Conservation (phyloP, 2,113 vertebrate genomes). For the Muscicapa adusta region DNA sequence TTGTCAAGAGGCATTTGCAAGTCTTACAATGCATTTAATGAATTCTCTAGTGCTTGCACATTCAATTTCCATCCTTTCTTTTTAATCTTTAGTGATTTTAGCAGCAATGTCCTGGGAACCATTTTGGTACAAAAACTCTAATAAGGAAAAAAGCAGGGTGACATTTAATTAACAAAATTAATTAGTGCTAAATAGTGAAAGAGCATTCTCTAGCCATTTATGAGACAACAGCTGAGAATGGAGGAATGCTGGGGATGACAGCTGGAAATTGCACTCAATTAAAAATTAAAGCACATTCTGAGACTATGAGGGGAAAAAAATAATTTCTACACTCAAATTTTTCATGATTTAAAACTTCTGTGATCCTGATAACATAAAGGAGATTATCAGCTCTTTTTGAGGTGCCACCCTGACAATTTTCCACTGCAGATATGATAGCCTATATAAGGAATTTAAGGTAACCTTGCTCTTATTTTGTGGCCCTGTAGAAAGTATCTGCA, state of each 20-base stretch:
- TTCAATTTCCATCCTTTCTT: constrained; percentile 51
- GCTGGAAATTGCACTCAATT: constrained; percentile 46
- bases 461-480: background rate
- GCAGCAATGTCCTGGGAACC: constrained; percentile 40
- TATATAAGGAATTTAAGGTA: background rate
- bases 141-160: constrained; percentile 53
- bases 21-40: constrained; percentile 7
- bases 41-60: constrained; percentile 49
- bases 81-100: constrained; percentile 60
- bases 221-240: constrained; percentile 50
- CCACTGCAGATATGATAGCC: background rate
- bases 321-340: background rate
- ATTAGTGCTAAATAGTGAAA: constrained; percentile 59
- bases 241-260: constrained; percentile 35
- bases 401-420: background rate
- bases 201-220: constrained; percentile 47
- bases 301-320: background rate
- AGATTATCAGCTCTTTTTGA: background rate
- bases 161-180: constrained; percentile 70
- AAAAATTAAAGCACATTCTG: constrained; percentile 37
- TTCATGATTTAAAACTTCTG: background rate
- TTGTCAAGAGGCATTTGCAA: constrained; percentile 55
- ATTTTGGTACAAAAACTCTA: constrained; percentile 56
- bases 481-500: background rate
- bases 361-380: background rate